Evolutionary conservation across 2,888 invertebrate genomes (phyloP), one percentile per base, ranked within the genome.

Genomic region (Selenia dentaria): DNA sequence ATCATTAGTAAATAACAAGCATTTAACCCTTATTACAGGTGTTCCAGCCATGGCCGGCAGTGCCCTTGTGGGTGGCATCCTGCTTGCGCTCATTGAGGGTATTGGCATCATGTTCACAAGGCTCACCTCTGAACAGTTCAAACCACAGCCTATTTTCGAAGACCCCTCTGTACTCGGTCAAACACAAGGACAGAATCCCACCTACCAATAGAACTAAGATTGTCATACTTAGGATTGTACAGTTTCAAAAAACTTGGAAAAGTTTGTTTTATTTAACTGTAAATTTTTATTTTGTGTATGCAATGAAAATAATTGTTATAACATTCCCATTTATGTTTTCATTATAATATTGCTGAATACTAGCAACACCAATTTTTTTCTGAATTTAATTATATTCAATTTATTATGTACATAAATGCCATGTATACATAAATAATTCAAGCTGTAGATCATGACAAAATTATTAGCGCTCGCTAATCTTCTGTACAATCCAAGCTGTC

Each of bases 1-100:
- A n/a, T n/a, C n/a, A n/a, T n/a, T n/a, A n/a, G n/a, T n/a, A n/a
- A n/a, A n/a, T n/a, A n/a, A n/a, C n/a, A n/a, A n/a, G n/a, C n/a
- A n/a, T n/a, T n/a, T n/a, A n/a, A n/a, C n/a, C n/a, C n/a, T n/a
- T n/a, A 3, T 32, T 25, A 27, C 66, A 93, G 93, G 93, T 79
- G 83, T 96, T 24, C 95, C 95, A 46, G 96, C 96, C 0, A 97
- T 97, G 96, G 95, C 97, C 37, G 99, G 98, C 25, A 99, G 99
- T 89, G 99, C 99, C 8, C 91, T 99, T 29, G 96, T 99, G 34
- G 98, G 99, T 40, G 99, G 99, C 43, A 95, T 99, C 46, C 92
- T 99, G 10, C 91, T 99, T 51, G 99, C 98, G 2, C 92, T 99
- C 56, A 99, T 99, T 62, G 99, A 99, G 93, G 99, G 99, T 52